These are phyloP conservation scores for Tamias sibiricus DNA, from an alignment of 2,113 vertebrate species.

Conservation along the genomic window DNA sequence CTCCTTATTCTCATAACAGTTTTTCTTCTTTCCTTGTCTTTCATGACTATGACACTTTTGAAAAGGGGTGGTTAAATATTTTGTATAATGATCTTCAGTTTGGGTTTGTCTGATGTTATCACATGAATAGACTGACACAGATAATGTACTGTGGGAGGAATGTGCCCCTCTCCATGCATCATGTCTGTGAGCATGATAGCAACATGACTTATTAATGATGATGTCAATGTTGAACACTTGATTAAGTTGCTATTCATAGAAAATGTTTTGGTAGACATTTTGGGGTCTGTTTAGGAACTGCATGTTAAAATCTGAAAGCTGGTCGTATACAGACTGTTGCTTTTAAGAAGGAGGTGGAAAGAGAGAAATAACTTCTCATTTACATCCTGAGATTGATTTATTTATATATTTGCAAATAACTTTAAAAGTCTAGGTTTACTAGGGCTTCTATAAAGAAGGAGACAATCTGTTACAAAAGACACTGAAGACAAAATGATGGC, in stretches of 20 bases:
- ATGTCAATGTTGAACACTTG: not conserved
- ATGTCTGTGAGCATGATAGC: not conserved
- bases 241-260: not conserved
- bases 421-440: not conserved
- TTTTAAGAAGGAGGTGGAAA: slow-evolving; percentile 17
- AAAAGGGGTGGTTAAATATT: not conserved
- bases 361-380: not conserved
- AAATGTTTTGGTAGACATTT: not conserved
- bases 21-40: not conserved
- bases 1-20: not conserved
- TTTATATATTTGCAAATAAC: not conserved
- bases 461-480: not conserved
- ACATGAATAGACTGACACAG: not conserved
- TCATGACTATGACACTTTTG: not conserved
- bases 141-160: not conserved
- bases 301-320: slow-evolving; percentile 5
- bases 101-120: not conserved
- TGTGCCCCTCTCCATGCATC: not conserved
- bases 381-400: not conserved
- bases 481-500: not conserved
- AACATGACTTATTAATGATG: not conserved
- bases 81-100: not conserved
- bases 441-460: not conserved
- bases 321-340: not conserved
- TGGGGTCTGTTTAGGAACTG: not conserved